Evolutionary conservation across 1,140 invertebrate genomes (phyloP).

Genomic region (Riptortus pedestris): DNA sequence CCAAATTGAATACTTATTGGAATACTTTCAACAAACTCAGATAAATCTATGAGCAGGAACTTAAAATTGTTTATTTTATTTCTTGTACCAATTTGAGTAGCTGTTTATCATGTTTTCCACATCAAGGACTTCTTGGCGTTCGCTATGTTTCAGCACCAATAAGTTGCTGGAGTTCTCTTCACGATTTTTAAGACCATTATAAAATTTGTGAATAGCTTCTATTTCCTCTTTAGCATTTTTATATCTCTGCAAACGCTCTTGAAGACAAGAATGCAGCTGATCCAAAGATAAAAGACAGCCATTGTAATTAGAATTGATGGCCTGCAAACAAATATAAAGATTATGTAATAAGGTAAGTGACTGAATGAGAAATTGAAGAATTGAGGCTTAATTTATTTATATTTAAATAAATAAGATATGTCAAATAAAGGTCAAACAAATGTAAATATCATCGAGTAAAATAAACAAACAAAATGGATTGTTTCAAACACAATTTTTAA

Average conservation of each 20-base stretch:
- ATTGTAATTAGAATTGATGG: too few species aligned
- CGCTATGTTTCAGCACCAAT: neutral
- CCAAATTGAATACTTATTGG: too few species aligned
- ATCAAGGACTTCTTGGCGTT: neutral
- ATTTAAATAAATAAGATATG: neutral
- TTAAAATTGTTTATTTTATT: too few species aligned
- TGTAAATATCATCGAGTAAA: neutral
- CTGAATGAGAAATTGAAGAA: neutral
- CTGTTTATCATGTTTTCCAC: neutral
- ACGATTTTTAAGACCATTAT: conserved; percentile 4
- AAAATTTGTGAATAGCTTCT: neutral
- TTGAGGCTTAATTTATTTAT: neutral
- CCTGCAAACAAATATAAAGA: too few species aligned
- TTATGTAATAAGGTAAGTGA: too few species aligned
- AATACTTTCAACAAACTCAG: too few species aligned
- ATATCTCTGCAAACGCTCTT: neutral
- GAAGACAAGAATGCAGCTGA: neutral
- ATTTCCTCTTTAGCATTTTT: neutral
- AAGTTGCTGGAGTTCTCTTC: neutral
- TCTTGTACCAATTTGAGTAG: neutral
- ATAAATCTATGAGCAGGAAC: too few species aligned
- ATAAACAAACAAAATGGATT: too few species aligned
- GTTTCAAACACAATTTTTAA: too few species aligned
- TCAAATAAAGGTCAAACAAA: neutral
- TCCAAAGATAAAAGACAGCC: neutral